phyloP scores from a whole-genome alignment of 1,140 invertebrate species.

The Nixonia krombeini region DNA sequence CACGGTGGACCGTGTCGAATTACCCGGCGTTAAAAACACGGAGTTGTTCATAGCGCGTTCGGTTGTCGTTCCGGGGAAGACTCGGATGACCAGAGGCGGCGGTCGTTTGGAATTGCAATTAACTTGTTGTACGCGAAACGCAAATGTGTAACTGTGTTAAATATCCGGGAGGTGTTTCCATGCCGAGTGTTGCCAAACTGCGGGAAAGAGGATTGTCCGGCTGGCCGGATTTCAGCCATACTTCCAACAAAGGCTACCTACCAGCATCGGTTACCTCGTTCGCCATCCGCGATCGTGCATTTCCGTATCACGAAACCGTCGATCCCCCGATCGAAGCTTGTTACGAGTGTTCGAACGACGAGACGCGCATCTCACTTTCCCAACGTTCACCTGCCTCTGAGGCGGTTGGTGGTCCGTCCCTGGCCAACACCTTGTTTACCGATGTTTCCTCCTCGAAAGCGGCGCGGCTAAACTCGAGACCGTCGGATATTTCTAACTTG shows the following conservation, averaged over 20 bases:
- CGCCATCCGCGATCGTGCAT: too few relatives aligned
- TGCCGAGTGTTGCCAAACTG: slow-evolving; percentile 34
- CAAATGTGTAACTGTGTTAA: slow-evolving; percentile 12
- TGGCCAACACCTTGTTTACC: slow-evolving; percentile 22
- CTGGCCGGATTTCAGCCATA: slow-evolving; percentile 36
- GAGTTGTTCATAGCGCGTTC: slow-evolving; percentile 1
- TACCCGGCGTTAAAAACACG: too few relatives aligned
- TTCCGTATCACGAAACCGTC: not conserved
- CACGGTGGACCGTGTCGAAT: too few relatives aligned
- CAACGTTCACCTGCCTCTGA: too few relatives aligned
- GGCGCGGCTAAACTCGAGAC: too few relatives aligned
- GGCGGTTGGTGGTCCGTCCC: too few relatives aligned
- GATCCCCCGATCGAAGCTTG: too few relatives aligned
- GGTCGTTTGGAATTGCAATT: slow-evolving; percentile 46
- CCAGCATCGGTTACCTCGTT: slow-evolving; percentile 6
- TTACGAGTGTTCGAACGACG: not conserved
- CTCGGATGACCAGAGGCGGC: slow-evolving; percentile 6
- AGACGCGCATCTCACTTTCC: not conserved
- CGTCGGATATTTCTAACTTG: slow-evolving; percentile 28
- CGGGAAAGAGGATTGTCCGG: slow-evolving; percentile 47
- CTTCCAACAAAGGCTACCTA: slow-evolving; percentile 36
- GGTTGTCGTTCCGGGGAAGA: slow-evolving; percentile 1
- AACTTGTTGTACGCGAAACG: slow-evolving; percentile 18
- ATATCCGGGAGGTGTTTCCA: slow-evolving; percentile 26
- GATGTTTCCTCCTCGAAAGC: slow-evolving; percentile 22